Conservation (phyloP, 1,140 invertebrate genomes). For the Augochlora pura region DNA sequence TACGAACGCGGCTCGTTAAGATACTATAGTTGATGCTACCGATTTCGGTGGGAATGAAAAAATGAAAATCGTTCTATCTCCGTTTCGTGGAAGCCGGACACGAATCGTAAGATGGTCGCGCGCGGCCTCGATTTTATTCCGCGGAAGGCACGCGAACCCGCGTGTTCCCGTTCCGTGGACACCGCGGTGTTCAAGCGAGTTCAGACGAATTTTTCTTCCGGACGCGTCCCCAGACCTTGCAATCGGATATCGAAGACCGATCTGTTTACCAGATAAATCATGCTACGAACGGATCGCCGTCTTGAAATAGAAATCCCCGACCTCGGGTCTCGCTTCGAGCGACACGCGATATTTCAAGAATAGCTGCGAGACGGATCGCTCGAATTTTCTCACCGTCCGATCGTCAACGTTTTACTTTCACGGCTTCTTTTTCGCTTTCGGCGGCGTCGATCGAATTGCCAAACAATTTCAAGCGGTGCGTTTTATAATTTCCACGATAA, state of each 20-base stretch:
- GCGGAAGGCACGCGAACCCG: conserved; percentile 6
- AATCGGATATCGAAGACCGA: conserved; percentile 32
- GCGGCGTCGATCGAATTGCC: too few relatives aligned
- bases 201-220: neutral
- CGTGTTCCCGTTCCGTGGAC: neutral
- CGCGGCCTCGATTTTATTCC: neutral
- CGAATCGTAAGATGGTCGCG: neutral
- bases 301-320: conserved; percentile 29
- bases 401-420: too few relatives aligned
- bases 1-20: too few relatives aligned
- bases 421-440: too few relatives aligned
- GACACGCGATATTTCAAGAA: conserved; percentile 22
- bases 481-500: too few relatives aligned
- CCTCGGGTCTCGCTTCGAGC: conserved; percentile 13
- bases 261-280: conserved; percentile 24
- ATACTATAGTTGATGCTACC: too few relatives aligned
- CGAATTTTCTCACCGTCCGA: too few relatives aligned
- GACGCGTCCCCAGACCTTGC: conserved; percentile 18
- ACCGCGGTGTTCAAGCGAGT: neutral
- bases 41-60: too few relatives aligned
- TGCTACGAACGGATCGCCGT: conserved; percentile 2
- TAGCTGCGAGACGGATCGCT: neutral
- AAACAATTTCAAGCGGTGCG: too few relatives aligned
- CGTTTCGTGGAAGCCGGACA: neutral
- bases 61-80: too few relatives aligned